These are phyloP conservation scores for Oscheius sp. DNA, from an alignment of 2,888 invertebrate genomes.

Conservation along the genomic window DNA sequence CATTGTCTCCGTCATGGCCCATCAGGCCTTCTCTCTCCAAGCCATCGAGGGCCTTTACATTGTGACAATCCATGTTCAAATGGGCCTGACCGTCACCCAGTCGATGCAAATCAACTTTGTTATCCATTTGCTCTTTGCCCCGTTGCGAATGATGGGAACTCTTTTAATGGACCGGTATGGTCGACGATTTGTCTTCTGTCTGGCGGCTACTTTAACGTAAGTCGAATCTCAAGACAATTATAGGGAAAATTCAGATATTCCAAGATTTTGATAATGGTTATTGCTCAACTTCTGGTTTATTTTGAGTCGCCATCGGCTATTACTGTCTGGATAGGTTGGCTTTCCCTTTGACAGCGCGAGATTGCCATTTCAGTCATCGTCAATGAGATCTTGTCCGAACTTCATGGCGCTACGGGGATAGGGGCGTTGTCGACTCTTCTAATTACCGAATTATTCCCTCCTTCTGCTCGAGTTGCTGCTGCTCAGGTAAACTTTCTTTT, in stretches of 20 bases:
- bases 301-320: background rate
- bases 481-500: constrained; percentile 40
- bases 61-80: constrained; percentile 9
- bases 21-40: constrained; percentile 8
- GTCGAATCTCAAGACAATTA: background rate
- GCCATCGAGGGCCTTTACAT: constrained; percentile 30
- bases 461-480: constrained; percentile 47
- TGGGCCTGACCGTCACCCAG: constrained; percentile 26
- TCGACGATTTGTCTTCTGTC: constrained; percentile 41
- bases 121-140: constrained; percentile 38
- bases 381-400: constrained; percentile 39
- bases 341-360: background rate
- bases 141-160: constrained; percentile 45
- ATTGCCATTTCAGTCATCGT: constrained; percentile 32
- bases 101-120: constrained; percentile 40
- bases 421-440: constrained; percentile 38
- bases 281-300: constrained; percentile 16
- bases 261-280: constrained; percentile 22
- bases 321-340: constrained; percentile 5
- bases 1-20: background rate
- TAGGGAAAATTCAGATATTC: background rate
- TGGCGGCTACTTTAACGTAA: constrained; percentile 39
- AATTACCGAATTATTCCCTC: constrained; percentile 49
- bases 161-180: constrained; percentile 46
- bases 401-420: constrained; percentile 40